These are phyloP conservation scores for fruit fly (Drosophila melanogaster) DNA, from an alignment of 1,140 invertebrate genomes.

Conservation along the genomic window DNA sequence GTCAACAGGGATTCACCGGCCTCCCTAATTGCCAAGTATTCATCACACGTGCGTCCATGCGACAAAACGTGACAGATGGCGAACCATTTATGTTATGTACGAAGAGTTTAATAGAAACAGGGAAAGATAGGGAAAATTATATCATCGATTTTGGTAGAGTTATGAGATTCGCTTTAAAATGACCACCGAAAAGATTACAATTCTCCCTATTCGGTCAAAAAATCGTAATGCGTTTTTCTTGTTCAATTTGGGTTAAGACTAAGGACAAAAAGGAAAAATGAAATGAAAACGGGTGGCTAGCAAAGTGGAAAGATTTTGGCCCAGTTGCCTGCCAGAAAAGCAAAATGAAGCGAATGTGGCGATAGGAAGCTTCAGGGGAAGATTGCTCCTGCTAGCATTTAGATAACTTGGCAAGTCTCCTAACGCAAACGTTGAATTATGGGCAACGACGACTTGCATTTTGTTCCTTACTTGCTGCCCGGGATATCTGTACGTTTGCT, in stretches of 20 bases:
- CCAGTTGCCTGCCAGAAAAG: slow-evolving; percentile 39
- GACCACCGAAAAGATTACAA: slow-evolving; percentile 38
- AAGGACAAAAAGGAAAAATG: slow-evolving; percentile 19
- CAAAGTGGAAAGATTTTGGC: slow-evolving; percentile 46
- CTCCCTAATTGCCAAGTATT: slow-evolving; percentile 76
- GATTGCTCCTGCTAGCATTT: slow-evolving; percentile 35
- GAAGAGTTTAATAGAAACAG: slow-evolving; percentile 52
- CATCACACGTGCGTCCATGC: slow-evolving; percentile 77
- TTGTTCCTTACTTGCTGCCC: slow-evolving; percentile 1
- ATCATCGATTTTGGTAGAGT: not conserved
- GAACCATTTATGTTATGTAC: slow-evolving; percentile 46
- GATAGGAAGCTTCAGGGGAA: slow-evolving; percentile 19
- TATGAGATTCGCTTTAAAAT: slow-evolving; percentile 29
- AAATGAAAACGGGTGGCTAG: slow-evolving; percentile 20
- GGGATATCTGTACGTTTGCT: slow-evolving; percentile 24
- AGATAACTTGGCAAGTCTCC: slow-evolving; percentile 56
- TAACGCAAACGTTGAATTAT: slow-evolving; percentile 52
- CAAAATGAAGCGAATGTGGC: slow-evolving; percentile 2
- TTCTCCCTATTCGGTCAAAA: slow-evolving; percentile 5
- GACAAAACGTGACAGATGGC: slow-evolving; percentile 75
- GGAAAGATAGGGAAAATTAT: slow-evolving; percentile 18
- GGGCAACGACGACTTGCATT: slow-evolving; percentile 21
- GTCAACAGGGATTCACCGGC: slow-evolving; percentile 60
- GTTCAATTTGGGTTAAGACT: slow-evolving; percentile 42
- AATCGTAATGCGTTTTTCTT: slow-evolving; percentile 59